These are phyloP conservation scores for Protobothrops flavoviridis DNA, from an alignment of 2,113 vertebrate species.

Conservation along the genomic window DNA sequence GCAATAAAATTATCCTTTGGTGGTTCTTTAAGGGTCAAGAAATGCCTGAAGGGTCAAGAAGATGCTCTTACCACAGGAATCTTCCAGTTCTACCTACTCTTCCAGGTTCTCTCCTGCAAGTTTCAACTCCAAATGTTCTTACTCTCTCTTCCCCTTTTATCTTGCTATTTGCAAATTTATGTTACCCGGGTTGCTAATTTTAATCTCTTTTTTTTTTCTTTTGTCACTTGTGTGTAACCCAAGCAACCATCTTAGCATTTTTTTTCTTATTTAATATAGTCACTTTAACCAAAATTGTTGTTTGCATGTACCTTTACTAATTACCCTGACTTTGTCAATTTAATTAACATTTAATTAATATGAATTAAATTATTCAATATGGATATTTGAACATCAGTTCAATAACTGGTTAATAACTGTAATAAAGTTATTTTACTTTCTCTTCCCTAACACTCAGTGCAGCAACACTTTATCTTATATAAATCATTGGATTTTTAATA, in stretches of 20 bases:
- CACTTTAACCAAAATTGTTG: background rate
- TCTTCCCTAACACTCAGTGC: background rate
- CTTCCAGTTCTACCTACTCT: background rate
- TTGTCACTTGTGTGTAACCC: background rate
- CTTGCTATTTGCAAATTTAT: background rate
- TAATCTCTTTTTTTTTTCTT: background rate
- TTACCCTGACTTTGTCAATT: background rate
- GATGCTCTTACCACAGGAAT: background rate
- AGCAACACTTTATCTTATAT: background rate
- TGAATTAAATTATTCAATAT: background rate
- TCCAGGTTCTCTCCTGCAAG: background rate
- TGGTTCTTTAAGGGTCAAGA: background rate
- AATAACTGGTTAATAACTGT: background rate
- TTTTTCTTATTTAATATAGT: background rate
- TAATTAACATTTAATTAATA: background rate
- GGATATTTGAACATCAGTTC: background rate
- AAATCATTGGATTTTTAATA: background rate
- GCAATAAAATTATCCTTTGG: background rate
- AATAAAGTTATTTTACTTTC: background rate
- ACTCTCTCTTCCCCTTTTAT: background rate
- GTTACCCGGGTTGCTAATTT: background rate
- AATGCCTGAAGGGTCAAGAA: background rate
- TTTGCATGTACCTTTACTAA: background rate
- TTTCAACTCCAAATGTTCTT: background rate
- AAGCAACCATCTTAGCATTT: background rate